A percentile compares a stretch with the other conserved stretches of the same genome.
phyloP scores from a whole-genome alignment of 2,888 invertebrate genomes.

The Chrysodeixis includens region DNA sequence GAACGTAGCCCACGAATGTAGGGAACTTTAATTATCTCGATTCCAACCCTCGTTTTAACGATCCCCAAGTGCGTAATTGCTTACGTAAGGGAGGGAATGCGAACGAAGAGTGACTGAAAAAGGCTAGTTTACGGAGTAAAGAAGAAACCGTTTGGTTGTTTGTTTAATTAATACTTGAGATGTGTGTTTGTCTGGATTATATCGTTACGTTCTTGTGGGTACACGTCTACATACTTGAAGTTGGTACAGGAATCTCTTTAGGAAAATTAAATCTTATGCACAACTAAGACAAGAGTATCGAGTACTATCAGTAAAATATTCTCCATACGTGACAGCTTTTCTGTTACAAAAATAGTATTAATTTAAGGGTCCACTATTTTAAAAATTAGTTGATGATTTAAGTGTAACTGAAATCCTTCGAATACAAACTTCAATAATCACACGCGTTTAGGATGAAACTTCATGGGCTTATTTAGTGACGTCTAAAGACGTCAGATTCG shows the following conservation, averaged over 20 bases:
- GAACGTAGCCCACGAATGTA: slow-evolving; percentile 61
- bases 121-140: slow-evolving; percentile 53
- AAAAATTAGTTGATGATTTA: no score
- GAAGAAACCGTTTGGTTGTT: slow-evolving; percentile 20
- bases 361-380: no score
- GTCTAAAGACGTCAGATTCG: no score
- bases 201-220: neutral
- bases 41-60: slow-evolving; percentile 67
- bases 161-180: slow-evolving; percentile 28
- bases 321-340: neutral
- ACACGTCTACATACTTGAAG: neutral
- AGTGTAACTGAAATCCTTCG: no score
- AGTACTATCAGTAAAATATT: neutral
- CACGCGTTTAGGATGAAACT: no score
- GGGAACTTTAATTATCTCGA: slow-evolving; percentile 72
- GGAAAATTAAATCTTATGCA: no score
- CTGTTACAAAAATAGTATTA: neutral
- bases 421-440: no score
- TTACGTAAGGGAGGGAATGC: slow-evolving; percentile 56
- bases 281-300: neutral
- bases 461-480: no score
- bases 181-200: slow-evolving; percentile 9
- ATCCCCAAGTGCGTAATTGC: slow-evolving; percentile 68
- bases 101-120: slow-evolving; percentile 55
- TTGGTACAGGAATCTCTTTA: neutral